Percentiles rank a stretch among this genome's conserved stretches.
These are phyloP conservation scores for Pachypsylla venusta DNA, from an alignment of 1,140 invertebrate genomes.

Conservation along the genomic window DNA sequence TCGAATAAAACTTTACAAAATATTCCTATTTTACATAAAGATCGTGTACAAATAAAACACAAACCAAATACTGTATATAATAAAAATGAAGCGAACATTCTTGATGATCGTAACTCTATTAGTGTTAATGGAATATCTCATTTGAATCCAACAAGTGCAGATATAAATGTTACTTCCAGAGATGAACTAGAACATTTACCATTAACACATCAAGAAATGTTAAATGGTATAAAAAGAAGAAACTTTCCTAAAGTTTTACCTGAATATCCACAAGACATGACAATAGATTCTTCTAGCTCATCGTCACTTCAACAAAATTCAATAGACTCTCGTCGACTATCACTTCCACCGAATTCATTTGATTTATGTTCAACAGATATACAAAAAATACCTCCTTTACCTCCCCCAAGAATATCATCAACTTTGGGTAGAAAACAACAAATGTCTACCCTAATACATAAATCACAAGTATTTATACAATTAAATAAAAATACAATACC, in stretches of 20 bases:
- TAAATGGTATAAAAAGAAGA: constrained; percentile 46
- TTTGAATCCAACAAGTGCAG: constrained; percentile 21
- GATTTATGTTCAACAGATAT: constrained; percentile 25
- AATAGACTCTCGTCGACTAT: constrained; percentile 28
- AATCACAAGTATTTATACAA: constrained; percentile 5
- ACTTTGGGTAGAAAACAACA: constrained; percentile 38
- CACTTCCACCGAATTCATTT: constrained; percentile 33
- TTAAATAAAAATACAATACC: constrained; percentile 10
- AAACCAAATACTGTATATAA: neutral
- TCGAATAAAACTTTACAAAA: constrained; percentile 1
- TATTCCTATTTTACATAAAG: neutral
- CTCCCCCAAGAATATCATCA: constrained; percentile 43
- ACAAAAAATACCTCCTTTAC: constrained; percentile 40
- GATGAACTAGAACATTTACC: constrained; percentile 41
- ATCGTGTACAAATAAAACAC: neutral
- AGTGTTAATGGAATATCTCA: neutral
- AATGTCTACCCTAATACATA: constrained; percentile 4
- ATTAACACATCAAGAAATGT: neutral
- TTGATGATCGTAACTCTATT: too few relatives aligned
- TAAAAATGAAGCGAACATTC: neutral
- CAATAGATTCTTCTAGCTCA: constrained; percentile 23
- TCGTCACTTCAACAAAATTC: neutral
- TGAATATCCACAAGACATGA: constrained; percentile 38
- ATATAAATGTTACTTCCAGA: constrained; percentile 59
- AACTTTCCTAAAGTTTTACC: constrained; percentile 71